These are phyloP conservation scores for Malurus leucopterus DNA, from an alignment of 2,797 vertebrate genomes.

Conservation along the genomic window DNA sequence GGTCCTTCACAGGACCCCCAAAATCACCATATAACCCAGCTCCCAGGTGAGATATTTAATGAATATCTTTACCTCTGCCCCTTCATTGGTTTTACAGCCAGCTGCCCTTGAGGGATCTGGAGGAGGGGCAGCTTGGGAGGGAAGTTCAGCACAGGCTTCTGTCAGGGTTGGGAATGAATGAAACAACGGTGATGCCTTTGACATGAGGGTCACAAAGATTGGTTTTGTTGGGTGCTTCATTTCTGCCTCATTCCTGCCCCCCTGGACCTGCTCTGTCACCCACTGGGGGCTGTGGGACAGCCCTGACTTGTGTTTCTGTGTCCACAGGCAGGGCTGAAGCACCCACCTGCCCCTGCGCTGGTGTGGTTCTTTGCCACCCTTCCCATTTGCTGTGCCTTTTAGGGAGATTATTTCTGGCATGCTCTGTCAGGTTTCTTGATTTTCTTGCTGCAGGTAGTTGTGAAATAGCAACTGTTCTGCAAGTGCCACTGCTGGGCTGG, in stretches of 20 bases:
- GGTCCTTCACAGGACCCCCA: neutral
- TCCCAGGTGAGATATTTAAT: neutral
- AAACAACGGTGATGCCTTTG: neutral
- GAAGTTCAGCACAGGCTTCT: neutral
- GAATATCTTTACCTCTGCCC: neutral
- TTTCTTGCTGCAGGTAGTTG: neutral
- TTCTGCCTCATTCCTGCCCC: neutral
- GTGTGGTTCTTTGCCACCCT: neutral
- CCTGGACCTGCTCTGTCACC: neutral
- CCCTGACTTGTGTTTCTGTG: neutral
- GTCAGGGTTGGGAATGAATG: neutral
- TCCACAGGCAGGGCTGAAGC: neutral
- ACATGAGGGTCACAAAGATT: neutral
- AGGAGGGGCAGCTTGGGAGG: neutral
- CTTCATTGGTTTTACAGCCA: neutral
- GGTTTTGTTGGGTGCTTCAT: neutral
- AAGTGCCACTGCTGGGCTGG: neutral
- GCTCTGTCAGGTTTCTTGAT: neutral
- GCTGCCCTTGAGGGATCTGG: rapidly evolving
- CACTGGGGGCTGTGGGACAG: rapidly evolving
- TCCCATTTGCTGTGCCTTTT: neutral
- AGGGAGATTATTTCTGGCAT: neutral
- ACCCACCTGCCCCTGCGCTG: neutral
- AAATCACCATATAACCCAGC: neutral
- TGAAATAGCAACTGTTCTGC: neutral